phyloP scores from a whole-genome alignment of 2,113 vertebrate genomes.

The Cynocephalus volans region DNA sequence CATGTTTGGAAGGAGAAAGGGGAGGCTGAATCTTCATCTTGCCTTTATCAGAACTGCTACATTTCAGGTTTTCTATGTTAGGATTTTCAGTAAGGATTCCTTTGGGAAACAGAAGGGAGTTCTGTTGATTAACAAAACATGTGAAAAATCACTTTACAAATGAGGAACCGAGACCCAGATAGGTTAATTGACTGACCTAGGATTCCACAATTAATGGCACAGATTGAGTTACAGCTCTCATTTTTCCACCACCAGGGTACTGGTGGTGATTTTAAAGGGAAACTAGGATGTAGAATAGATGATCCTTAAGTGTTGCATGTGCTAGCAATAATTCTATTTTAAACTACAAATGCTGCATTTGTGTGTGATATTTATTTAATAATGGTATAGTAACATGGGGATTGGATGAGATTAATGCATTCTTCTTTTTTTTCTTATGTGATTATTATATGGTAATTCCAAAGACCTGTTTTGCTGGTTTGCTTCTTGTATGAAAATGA shows the following conservation, averaged over 20 bases:
- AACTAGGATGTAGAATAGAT: background rate
- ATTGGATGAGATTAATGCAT: background rate
- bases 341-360: background rate
- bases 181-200: background rate
- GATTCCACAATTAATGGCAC: background rate
- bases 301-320: too few species aligned
- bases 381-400: background rate
- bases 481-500: background rate
- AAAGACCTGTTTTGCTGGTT: background rate
- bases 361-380: background rate
- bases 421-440: background rate
- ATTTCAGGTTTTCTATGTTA: background rate
- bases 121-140: conserved; percentile 18
- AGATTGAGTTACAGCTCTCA: background rate
- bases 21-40: background rate
- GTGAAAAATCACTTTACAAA: conserved; percentile 58
- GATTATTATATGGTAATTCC: background rate
- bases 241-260: background rate
- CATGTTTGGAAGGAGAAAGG: background rate
- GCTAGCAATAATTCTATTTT: background rate
- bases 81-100: background rate
- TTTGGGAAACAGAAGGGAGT: background rate
- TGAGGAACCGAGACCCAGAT: conserved; percentile 29
- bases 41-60: background rate
- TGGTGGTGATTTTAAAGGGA: background rate